Evolutionary conservation across 92 coral and sea anemone species (phyloP).

Genomic region (Heliopora coerulea): DNA sequence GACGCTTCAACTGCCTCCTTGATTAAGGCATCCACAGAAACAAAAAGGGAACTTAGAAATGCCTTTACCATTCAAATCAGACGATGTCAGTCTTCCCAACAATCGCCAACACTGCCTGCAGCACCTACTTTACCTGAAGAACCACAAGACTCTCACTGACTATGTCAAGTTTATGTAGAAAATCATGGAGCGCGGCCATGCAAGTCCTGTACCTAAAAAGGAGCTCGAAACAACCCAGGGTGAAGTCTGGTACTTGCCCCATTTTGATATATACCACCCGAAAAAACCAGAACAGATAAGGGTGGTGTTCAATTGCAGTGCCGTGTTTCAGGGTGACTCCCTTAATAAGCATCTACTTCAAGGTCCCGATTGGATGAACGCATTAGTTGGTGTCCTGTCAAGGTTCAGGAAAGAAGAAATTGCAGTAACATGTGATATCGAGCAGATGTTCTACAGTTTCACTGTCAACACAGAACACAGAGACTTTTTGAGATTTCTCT

Average conservation of each 20-base stretch:
- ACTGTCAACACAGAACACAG: constrained; percentile 34
- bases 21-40: constrained; percentile 37
- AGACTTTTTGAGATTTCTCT: constrained; percentile 48
- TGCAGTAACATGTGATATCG: constrained; percentile 42
- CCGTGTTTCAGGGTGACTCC: constrained; percentile 31
- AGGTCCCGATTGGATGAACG: constrained; percentile 50
- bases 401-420: constrained; percentile 55
- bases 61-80: constrained; percentile 59
- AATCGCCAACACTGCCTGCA: constrained; percentile 48
- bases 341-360: constrained; percentile 47
- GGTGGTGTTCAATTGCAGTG: constrained; percentile 58
- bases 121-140: constrained; percentile 46
- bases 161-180: constrained; percentile 56
- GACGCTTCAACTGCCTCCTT: constrained; percentile 26
- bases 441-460: constrained; percentile 56
- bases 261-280: constrained; percentile 40
- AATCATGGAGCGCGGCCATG: constrained; percentile 44
- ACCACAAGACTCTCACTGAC: constrained; percentile 18
- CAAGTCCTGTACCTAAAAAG: constrained; percentile 40
- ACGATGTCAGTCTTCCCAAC: constrained; percentile 45
- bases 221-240: constrained; percentile 32
- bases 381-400: constrained; percentile 41
- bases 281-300: constrained; percentile 49
- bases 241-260: constrained; percentile 53
- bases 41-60: constrained; percentile 55